These are phyloP conservation scores for Plectrocnemia conspersa DNA, from an alignment of 1,140 invertebrate species.

Conservation along the genomic window DNA sequence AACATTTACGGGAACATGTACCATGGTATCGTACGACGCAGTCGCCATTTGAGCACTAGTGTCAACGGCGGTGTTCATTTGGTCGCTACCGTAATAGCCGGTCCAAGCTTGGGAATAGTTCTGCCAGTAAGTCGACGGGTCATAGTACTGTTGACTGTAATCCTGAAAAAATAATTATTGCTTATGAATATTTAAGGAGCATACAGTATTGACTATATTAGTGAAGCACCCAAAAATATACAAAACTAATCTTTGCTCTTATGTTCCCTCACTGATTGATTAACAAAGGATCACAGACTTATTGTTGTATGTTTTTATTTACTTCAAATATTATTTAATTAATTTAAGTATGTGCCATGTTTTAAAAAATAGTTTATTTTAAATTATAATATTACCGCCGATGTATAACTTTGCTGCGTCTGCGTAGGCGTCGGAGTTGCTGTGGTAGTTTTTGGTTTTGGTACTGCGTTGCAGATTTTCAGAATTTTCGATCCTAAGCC, in stretches of 20 bases:
- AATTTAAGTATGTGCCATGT: background rate
- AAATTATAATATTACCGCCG: conserved; percentile 33
- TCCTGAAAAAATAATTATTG: conserved; percentile 40
- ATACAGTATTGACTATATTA: no score
- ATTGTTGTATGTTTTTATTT: no score
- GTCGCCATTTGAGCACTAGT: conserved; percentile 36
- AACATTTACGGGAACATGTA: conserved; percentile 37
- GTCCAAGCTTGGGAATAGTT: conserved; percentile 57
- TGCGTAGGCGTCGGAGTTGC: conserved; percentile 40
- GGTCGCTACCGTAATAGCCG: conserved; percentile 47
- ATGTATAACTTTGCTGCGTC: conserved; percentile 35
- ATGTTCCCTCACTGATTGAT: no score
- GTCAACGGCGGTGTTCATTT: conserved; percentile 39
- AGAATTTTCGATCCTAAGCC: conserved; percentile 78
- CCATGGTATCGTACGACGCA: conserved; percentile 30
- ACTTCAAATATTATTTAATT: no score
- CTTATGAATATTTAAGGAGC: no score
- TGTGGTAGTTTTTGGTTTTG: conserved; percentile 63
- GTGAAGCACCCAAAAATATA: no score
- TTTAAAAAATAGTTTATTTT: background rate
- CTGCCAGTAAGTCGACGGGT: conserved; percentile 70
- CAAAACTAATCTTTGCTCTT: no score
- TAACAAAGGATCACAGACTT: no score
- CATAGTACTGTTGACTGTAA: conserved; percentile 65
- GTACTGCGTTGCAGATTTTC: conserved; percentile 87